Conservation (phyloP, 2,888 invertebrate genomes). For the Scaptomyza cyrtandrae region DNA sequence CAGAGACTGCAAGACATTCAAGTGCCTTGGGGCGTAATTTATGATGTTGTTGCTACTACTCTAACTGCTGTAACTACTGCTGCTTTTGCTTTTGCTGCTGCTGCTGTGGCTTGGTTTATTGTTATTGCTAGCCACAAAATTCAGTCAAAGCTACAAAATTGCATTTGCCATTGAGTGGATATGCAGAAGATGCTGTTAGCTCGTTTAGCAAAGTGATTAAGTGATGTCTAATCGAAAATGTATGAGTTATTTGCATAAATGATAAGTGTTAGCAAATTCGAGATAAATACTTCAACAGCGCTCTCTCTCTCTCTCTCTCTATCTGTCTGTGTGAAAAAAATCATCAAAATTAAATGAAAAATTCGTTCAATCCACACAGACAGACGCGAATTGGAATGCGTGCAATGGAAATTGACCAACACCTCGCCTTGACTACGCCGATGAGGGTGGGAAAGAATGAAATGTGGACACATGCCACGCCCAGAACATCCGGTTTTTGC, state of each 20-base stretch:
- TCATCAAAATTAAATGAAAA: conserved; percentile 47
- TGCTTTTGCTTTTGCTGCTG: conserved; percentile 9
- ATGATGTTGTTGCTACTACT: conserved; percentile 33
- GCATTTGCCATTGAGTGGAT: conserved; percentile 36
- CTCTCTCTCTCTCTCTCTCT: neutral
- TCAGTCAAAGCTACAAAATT: conserved; percentile 35
- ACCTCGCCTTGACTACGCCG: conserved; percentile 11
- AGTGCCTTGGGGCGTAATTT: conserved; percentile 66
- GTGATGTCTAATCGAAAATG: conserved; percentile 65
- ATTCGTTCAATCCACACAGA: conserved; percentile 31
- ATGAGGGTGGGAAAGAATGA: neutral
- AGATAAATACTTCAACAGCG: conserved; percentile 10
- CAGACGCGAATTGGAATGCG: neutral
- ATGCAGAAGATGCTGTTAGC: conserved; percentile 13
- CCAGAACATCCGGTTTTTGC: conserved; percentile 1
- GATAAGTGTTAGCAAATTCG: conserved; percentile 35
- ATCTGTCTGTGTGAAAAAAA: neutral
- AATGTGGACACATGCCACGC: conserved; percentile 2
- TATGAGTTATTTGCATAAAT: conserved; percentile 67
- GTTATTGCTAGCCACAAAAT: conserved; percentile 42
- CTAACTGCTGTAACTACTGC: conserved; percentile 12
- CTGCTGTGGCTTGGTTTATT: conserved; percentile 32
- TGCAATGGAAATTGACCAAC: conserved; percentile 11
- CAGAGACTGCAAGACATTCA: conserved; percentile 40
- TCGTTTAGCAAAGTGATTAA: conserved; percentile 51